Evolutionary conservation across 37 sponge, comb jelly and placozoan genomes (phyloP), one percentile per base, ranked within the genome.

Genomic region (Oscarella lobularis): DNA sequence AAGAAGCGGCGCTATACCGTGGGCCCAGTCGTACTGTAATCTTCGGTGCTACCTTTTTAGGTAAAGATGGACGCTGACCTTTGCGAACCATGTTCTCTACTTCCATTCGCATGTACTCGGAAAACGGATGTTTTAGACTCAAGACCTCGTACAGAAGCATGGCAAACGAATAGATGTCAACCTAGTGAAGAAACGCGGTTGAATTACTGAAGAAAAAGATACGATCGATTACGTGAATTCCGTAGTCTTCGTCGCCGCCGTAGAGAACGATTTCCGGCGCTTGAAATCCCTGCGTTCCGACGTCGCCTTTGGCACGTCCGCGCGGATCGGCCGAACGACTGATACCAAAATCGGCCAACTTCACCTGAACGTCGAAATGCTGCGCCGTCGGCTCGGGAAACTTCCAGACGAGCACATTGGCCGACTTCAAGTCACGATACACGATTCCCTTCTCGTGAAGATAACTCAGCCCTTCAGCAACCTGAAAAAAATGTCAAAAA

Each of bases 221-320:
- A 9, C 9, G n/a, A n/a, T n/a, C n/a, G n/a, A n/a, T 77, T 60
- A 93, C 94, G 39, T 89, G 86, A 40, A 82, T 82, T 3, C 82
- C 81, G 67, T 80, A 86, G 39, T 89, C 90, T 80, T 93, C 94
- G 6, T 67, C 78, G 27, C 94, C 94, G 0, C 77, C 78, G 55
- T 86, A 93, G 41, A 81, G 83, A 4, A 93, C 72, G 9, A 93
- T 93, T 81, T 93, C 94, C 37, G 94, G 94, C n/a, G 94, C 94
- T 87, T 89, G 86, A 74, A 93, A 93, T 2, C 89, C 94, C 0
- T 87, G 90, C 0, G 90, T 90, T 0, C 94, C 94, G 5, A 5
- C 39, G 36, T 74, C 38, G 41, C 27, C 38, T 74, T n/a, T 74
- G n/a, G 41, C 39, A 31, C 6, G 75, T 6, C 27, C 67, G 41